phyloP scores from a whole-genome alignment of 2,888 invertebrate species.

The Heteropelma amictum region DNA sequence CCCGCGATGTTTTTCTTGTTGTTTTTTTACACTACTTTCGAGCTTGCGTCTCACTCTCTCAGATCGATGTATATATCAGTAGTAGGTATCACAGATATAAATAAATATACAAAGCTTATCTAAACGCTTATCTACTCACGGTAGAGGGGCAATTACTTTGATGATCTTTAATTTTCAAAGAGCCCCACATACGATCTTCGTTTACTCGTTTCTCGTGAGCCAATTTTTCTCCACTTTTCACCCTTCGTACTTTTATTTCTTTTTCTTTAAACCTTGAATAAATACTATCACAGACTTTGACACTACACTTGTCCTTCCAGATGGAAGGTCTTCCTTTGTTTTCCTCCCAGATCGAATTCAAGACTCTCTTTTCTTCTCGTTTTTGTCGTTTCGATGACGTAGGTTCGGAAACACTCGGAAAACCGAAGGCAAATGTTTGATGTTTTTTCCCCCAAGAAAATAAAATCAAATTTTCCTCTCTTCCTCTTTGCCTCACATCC shows the following conservation, averaged over 20 bases:
- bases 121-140: slow-evolving; percentile 56
- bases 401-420: slow-evolving; percentile 24
- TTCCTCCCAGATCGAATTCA: slow-evolving; percentile 20
- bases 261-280: slow-evolving; percentile 69
- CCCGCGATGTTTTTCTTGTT: slow-evolving; percentile 27
- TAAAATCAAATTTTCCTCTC: slow-evolving; percentile 7
- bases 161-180: neutral
- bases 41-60: slow-evolving; percentile 36
- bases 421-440: slow-evolving; percentile 13
- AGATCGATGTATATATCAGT: slow-evolving; percentile 73
- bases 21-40: slow-evolving; percentile 41
- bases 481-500: neutral
- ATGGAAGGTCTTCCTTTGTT: slow-evolving; percentile 44
- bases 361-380: slow-evolving; percentile 7
- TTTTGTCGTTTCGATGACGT: slow-evolving; percentile 5
- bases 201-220: neutral
- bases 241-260: slow-evolving; percentile 32
- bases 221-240: slow-evolving; percentile 18
- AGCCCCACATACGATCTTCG: neutral
- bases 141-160: neutral
- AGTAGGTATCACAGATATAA: slow-evolving; percentile 77
- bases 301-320: slow-evolving; percentile 64
- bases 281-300: slow-evolving; percentile 77
- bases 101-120: slow-evolving; percentile 77
- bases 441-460: neutral